phyloP scores from a whole-genome alignment of 2,113 vertebrate species.

The Octodon degus region DNA sequence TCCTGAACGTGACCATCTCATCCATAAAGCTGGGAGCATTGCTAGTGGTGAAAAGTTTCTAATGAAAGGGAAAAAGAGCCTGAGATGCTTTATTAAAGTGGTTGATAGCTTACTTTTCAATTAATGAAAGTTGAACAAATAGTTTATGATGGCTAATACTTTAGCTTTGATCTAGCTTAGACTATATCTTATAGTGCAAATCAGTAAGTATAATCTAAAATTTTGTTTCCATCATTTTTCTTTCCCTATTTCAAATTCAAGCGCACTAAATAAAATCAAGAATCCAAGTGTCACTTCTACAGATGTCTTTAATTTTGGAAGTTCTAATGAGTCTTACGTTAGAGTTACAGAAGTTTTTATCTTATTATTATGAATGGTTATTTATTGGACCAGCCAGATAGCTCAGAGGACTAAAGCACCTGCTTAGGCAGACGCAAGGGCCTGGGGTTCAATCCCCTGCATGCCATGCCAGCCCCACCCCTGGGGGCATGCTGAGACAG shows the following conservation, averaged over 20 bases:
- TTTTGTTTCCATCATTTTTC: not conserved
- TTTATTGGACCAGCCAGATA: not conserved
- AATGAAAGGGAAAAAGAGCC: not conserved
- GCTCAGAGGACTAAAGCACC: too few relatives aligned
- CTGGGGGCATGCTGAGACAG: too few relatives aligned
- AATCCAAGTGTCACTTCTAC: not conserved
- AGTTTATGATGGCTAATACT: not conserved
- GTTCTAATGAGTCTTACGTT: not conserved
- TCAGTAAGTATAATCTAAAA: not conserved
- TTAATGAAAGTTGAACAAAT: not conserved
- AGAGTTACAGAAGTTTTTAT: not conserved
- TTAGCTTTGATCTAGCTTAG: not conserved
- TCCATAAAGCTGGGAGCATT: rapidly evolving
- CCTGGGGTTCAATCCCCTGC: too few relatives aligned
- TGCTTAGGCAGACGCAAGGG: too few relatives aligned
- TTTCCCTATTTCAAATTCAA: not conserved
- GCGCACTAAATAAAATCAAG: not conserved
- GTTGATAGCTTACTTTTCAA: not conserved
- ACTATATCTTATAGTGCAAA: not conserved
- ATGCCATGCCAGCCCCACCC: too few relatives aligned
- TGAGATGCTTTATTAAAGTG: too few relatives aligned
- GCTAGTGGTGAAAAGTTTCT: not conserved
- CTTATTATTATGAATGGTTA: constrained; percentile 16
- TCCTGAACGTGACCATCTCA: not conserved
- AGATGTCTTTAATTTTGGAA: not conserved